These are phyloP conservation scores for Xanthia icteritia DNA, from an alignment of 2,888 invertebrate genomes.

Conservation along the genomic window DNA sequence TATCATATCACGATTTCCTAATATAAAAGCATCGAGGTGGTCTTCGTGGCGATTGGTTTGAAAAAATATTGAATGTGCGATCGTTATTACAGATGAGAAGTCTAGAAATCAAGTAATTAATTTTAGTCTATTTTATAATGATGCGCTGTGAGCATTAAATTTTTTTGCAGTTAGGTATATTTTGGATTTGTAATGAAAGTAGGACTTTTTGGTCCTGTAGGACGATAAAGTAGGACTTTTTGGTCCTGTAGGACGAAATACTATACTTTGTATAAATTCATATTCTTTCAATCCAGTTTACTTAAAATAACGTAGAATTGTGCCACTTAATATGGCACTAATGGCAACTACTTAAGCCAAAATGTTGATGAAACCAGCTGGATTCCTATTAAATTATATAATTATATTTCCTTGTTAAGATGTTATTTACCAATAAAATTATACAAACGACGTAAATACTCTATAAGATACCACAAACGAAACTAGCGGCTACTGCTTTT, in stretches of 20 bases:
- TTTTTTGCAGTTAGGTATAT: background rate
- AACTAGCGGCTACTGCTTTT: conserved; percentile 56
- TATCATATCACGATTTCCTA: conserved; percentile 73
- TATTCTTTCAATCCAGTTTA: background rate
- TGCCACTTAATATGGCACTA: background rate
- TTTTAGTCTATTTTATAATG: conserved; percentile 34
- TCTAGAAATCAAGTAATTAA: conserved; percentile 45
- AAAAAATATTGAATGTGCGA: conserved; percentile 31
- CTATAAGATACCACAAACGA: conserved; percentile 13
- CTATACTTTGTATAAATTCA: background rate
- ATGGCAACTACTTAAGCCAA: background rate
- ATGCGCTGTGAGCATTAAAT: too few species aligned
- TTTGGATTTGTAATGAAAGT: background rate
- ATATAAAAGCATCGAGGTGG: conserved; percentile 66
- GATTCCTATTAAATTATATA: conserved; percentile 11
- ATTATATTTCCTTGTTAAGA: conserved; percentile 7
- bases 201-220: too few species aligned
- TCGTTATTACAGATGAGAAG: conserved; percentile 46
- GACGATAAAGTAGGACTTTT: background rate
- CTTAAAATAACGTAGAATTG: background rate
- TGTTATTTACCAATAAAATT: conserved; percentile 35
- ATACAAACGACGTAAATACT: conserved; percentile 50
- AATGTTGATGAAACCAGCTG: background rate
- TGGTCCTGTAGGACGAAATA: too few species aligned
- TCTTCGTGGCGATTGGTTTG: conserved; percentile 47